phyloP scores from a whole-genome alignment of 2,113 vertebrate species.

The Charadrius vociferus region DNA sequence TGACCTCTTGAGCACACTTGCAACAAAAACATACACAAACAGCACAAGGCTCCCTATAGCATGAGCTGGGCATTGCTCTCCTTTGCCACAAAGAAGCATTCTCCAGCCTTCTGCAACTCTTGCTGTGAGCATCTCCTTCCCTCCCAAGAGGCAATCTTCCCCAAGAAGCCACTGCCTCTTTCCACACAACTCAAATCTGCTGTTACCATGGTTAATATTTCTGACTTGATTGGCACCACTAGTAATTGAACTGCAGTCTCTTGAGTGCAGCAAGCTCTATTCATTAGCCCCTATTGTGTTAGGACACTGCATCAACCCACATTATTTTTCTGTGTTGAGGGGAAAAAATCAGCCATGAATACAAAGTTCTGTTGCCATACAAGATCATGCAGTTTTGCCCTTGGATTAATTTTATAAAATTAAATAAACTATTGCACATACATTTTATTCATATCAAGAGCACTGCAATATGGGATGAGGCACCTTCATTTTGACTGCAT shows the following conservation, averaged over 20 bases:
- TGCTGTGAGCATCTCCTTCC: neutral
- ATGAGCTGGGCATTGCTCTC: neutral
- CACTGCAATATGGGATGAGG: conserved; percentile 27
- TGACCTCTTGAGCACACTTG: neutral
- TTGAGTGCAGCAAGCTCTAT: conserved; percentile 36
- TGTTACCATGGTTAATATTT: conserved; percentile 68
- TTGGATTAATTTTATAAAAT: conserved; percentile 23
- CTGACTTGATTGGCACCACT: conserved; percentile 64
- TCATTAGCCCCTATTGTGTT: conserved; percentile 68
- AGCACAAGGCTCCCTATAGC: neutral
- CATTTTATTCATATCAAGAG: conserved; percentile 46
- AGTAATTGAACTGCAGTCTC: conserved; percentile 63
- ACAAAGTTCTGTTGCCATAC: conserved; percentile 31
- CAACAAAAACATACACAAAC: neutral
- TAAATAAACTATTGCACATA: conserved; percentile 18
- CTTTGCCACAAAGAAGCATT: neutral
- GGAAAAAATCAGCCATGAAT: conserved; percentile 36
- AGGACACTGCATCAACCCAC: conserved; percentile 50
- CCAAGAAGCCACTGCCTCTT: conserved; percentile 17
- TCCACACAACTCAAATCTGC: conserved; percentile 14
- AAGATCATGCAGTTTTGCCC: conserved; percentile 23
- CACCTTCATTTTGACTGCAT: conserved; percentile 33
- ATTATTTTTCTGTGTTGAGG: conserved; percentile 26
- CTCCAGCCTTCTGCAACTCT: neutral
- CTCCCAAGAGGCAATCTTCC: neutral